These are phyloP conservation scores for Brachypodius melanocephalos DNA, from an alignment of 2,113 vertebrate species.

Conservation along the genomic window DNA sequence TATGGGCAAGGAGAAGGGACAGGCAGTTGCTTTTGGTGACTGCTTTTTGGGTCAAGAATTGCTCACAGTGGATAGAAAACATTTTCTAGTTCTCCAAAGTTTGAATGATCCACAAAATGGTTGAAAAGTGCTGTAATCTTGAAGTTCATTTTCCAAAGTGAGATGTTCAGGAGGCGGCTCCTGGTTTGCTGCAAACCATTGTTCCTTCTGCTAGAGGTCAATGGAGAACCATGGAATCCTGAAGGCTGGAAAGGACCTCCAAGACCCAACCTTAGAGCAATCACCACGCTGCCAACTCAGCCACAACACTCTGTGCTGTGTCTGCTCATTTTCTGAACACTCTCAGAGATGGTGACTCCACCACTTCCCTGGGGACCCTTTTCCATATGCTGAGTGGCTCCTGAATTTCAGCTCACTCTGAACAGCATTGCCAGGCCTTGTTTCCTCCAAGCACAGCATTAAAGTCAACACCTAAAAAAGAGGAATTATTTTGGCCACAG, in stretches of 20 bases:
- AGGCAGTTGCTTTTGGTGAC: background rate
- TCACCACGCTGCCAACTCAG: background rate
- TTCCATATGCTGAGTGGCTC: background rate
- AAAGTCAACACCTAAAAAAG: background rate
- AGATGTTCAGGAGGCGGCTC: background rate
- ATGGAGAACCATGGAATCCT: background rate
- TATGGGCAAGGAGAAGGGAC: background rate
- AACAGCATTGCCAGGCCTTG: background rate
- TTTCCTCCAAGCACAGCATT: background rate
- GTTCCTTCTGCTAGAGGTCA: background rate
- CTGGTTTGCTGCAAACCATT: background rate
- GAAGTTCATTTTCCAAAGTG: background rate
- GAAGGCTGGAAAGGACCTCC: background rate
- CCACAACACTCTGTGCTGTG: background rate
- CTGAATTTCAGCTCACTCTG: accelerated
- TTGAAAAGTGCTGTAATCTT: background rate
- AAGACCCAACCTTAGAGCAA: background rate
- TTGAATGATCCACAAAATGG: background rate
- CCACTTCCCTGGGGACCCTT: background rate
- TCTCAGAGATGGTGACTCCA: background rate
- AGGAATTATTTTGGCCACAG: background rate
- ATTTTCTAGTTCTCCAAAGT: background rate
- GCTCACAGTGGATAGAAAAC: background rate
- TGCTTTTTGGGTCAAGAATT: background rate
- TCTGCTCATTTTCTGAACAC: background rate